Conservation (phyloP, 37 sponge, comb jelly and placozoan species). For the Geodia barretti region DNA sequence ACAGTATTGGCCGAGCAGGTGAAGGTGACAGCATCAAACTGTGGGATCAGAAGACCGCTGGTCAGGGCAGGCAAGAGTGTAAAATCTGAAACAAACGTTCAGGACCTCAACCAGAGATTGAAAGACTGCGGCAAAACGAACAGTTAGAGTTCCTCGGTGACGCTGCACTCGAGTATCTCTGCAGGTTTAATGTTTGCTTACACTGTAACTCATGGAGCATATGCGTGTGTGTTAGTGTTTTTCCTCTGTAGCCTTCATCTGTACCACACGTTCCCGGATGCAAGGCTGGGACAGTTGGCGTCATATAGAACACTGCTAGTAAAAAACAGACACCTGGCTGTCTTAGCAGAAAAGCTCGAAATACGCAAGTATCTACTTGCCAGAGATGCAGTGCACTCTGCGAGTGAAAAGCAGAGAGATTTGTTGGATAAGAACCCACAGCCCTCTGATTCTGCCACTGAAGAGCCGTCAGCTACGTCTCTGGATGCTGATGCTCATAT, state of each 20-base stretch:
- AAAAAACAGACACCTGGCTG: conserved; percentile 55
- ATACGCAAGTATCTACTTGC: conserved; percentile 18
- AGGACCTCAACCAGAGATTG: neutral
- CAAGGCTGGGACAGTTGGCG: conserved; percentile 52
- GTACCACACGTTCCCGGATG: conserved; percentile 57
- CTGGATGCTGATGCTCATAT: conserved; percentile 4
- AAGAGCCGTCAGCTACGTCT: neutral
- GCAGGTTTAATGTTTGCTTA: conserved; percentile 44
- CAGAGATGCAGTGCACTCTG: neutral
- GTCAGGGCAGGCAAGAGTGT: neutral
- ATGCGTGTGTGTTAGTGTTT: neutral
- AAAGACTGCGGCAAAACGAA: conserved; percentile 56
- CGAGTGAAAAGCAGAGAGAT: no score
- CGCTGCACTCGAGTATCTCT: conserved; percentile 75
- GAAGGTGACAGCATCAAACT: conserved; percentile 29
- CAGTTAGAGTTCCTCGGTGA: conserved; percentile 82
- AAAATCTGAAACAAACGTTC: neutral
- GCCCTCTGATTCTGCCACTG: neutral
- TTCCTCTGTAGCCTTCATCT: conserved; percentile 48
- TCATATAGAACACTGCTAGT: conserved; percentile 42
- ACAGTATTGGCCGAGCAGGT: conserved; percentile 15
- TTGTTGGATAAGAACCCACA: neutral
- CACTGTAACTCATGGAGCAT: neutral
- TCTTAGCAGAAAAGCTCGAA: conserved; percentile 32
- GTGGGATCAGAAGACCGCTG: conserved; percentile 34